Conservation (phyloP, 2,113 vertebrate genomes). For the Eurypyga helias region DNA sequence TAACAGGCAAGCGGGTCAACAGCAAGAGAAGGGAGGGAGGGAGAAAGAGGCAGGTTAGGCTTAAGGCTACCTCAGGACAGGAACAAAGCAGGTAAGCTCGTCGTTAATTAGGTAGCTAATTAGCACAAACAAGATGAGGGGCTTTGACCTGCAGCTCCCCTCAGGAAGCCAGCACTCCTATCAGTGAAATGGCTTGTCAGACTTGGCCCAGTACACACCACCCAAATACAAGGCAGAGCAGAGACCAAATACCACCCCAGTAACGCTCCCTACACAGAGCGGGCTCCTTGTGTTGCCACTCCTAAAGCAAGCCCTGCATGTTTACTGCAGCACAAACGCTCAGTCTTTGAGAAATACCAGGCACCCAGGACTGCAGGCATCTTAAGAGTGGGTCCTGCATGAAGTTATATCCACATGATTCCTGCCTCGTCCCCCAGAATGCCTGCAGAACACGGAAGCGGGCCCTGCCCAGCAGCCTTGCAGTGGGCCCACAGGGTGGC, state of each 20-base stretch:
- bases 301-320: background rate
- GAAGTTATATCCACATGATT: background rate
- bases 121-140: conserved; percentile 10
- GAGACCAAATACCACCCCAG: background rate
- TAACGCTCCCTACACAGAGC: accelerated
- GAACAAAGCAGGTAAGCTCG: conserved; percentile 40
- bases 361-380: background rate
- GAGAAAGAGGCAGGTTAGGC: conserved; percentile 63
- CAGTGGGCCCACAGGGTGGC: conserved; percentile 30
- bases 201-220: background rate
- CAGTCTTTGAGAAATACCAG: background rate
- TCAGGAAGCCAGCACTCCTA: background rate
- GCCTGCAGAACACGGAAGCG: background rate
- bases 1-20: conserved; percentile 72
- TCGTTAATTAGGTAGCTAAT: conserved; percentile 2
- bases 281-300: background rate
- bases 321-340: background rate
- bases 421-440: background rate
- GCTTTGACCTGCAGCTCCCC: background rate
- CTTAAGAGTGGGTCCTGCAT: background rate
- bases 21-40: conserved; percentile 52
- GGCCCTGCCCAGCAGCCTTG: background rate
- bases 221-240: background rate
- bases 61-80: conserved; percentile 34
- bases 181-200: background rate